Percentiles rank a stretch among this genome's conserved stretches.
Conservation (phyloP, 2,888 invertebrate genomes). For the Oscheius sp. region DNA sequence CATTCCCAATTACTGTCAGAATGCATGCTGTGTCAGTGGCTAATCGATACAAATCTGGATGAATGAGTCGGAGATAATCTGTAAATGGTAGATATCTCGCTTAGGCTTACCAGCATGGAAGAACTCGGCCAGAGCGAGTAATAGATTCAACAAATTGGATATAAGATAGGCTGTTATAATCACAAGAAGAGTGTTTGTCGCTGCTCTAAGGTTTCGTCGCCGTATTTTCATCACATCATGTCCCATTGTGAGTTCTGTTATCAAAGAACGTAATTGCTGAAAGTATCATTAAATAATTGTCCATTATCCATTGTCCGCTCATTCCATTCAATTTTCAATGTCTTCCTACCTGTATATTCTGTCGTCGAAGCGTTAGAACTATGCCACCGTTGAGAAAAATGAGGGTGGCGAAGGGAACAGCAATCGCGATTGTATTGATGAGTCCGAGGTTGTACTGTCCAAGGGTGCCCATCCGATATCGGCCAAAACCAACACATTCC, state of each 20-base stretch:
- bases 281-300: too few relatives aligned
- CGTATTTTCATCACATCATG: conserved; percentile 59
- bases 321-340: background rate
- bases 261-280: conserved; percentile 66
- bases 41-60: conserved; percentile 60
- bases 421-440: conserved; percentile 52
- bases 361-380: conserved; percentile 64
- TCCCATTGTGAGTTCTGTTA: conserved; percentile 68
- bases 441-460: conserved; percentile 41
- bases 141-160: conserved; percentile 62
- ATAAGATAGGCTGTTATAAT: conserved; percentile 68
- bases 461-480: conserved; percentile 40
- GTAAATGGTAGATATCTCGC: background rate
- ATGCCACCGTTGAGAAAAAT: conserved; percentile 69
- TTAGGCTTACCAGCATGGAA: conserved; percentile 57
- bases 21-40: conserved; percentile 62
- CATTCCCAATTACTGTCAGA: conserved; percentile 63
- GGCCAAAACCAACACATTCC: conserved; percentile 42
- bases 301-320: background rate
- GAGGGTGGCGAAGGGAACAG: conserved; percentile 64
- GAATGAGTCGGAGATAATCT: conserved; percentile 54
- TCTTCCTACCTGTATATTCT: conserved; percentile 59
- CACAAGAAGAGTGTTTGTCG: conserved; percentile 58
- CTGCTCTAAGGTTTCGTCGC: conserved; percentile 54
- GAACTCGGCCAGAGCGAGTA: conserved; percentile 63